Percentiles rank a stretch among this genome's conserved stretches.
These are phyloP conservation scores for Steatocranus sp. DNA, from an alignment of 2,797 vertebrate species.

Conservation along the genomic window DNA sequence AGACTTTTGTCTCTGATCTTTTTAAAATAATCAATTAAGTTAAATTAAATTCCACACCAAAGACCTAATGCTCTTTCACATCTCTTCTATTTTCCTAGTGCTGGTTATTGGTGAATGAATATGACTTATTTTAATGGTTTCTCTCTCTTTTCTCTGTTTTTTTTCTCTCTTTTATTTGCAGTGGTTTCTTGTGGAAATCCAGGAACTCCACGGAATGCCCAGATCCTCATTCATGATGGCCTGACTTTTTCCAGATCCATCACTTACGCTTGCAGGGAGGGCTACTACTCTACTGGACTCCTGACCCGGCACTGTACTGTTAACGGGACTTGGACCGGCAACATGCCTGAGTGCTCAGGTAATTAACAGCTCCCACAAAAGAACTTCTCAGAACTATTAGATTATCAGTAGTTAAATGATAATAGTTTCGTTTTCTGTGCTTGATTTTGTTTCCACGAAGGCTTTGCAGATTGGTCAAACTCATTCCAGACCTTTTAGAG, in stretches of 20 bases:
- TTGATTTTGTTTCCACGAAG: background rate
- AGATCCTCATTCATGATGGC: constrained; percentile 88
- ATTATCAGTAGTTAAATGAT: background rate
- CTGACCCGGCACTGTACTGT: constrained; percentile 96
- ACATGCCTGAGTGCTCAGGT: constrained; percentile 92
- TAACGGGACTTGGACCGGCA: constrained; percentile 96
- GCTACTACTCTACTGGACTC: constrained; percentile 90
- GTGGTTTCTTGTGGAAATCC: constrained; percentile 97
- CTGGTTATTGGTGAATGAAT: background rate
- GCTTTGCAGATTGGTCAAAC: background rate
- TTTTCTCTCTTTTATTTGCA: constrained; percentile 42
- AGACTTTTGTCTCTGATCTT: background rate
- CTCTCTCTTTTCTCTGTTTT: background rate
- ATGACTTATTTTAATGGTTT: background rate
- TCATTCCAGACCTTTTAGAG: background rate
- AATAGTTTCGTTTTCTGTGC: background rate
- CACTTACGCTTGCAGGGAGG: constrained; percentile 91
- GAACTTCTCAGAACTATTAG: background rate
- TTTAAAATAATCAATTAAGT: background rate
- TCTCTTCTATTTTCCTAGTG: background rate
- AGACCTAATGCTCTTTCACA: background rate
- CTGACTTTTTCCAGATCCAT: constrained; percentile 92
- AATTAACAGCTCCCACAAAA: constrained; percentile 1
- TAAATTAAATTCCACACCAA: background rate
- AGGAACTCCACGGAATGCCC: constrained; percentile 89